A percentile compares a stretch with the other conserved stretches of the same genome.
phyloP scores from a whole-genome alignment of 2,113 vertebrate species.

The Delphinus delphis region DNA sequence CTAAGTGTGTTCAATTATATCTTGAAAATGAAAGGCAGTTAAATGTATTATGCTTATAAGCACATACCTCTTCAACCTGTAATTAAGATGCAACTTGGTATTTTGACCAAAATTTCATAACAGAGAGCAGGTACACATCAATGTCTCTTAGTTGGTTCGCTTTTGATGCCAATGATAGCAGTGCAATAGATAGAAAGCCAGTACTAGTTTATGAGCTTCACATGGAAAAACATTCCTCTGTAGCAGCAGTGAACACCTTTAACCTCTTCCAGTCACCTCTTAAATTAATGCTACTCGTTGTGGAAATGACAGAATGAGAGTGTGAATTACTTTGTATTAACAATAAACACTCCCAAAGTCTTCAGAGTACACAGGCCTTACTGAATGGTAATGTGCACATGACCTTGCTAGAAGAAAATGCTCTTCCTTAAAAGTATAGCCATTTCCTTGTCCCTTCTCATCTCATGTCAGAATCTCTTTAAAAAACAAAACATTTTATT shows the following conservation, averaged over 20 bases:
- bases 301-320: background rate
- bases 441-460: background rate
- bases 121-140: background rate
- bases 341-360: background rate
- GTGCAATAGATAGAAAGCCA: accelerated
- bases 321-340: background rate
- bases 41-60: background rate
- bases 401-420: background rate
- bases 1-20: background rate
- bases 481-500: background rate
- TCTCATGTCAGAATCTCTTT: background rate
- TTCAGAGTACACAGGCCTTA: background rate
- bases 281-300: background rate
- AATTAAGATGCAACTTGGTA: background rate
- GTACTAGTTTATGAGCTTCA: accelerated
- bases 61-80: background rate
- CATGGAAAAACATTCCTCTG: accelerated
- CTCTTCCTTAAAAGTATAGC: background rate
- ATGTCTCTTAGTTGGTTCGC: background rate
- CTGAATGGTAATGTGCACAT: accelerated
- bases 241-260: background rate
- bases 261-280: background rate
- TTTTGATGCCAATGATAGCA: accelerated
- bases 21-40: background rate
- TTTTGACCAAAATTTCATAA: background rate